These are phyloP conservation scores for Actenoides hombroni DNA, from an alignment of 2,113 vertebrate species.

Conservation along the genomic window DNA sequence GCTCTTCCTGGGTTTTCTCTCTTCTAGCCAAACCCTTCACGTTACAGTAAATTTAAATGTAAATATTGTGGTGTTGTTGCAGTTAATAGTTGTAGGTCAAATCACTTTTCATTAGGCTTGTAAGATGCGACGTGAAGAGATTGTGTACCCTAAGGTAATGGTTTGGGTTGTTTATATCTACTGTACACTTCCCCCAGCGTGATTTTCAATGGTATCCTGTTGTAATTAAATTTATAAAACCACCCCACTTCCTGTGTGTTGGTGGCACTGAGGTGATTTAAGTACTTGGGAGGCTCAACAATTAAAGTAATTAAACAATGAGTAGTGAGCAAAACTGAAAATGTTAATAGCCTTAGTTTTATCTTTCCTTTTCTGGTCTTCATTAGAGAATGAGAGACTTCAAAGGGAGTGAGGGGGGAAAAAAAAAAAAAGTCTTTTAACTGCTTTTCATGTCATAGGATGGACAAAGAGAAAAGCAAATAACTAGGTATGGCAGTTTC, in stretches of 20 bases:
- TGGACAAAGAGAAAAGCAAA: conserved; percentile 19
- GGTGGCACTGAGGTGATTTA: conserved; percentile 60
- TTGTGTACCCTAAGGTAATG: conserved; percentile 55
- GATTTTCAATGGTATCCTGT: conserved; percentile 58
- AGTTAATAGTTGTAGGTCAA: conserved; percentile 58
- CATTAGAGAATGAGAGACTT: conserved; percentile 51
- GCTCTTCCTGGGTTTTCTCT: conserved; percentile 15
- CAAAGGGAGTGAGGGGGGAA: neutral
- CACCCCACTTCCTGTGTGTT: conserved; percentile 62
- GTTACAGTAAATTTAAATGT: conserved; percentile 49
- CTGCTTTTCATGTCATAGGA: conserved; percentile 37
- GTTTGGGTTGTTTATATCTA: conserved; percentile 59
- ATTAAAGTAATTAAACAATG: conserved; percentile 54
- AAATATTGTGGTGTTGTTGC: conserved; percentile 46
- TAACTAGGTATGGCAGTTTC: conserved; percentile 20
- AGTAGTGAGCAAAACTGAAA: conserved; percentile 46
- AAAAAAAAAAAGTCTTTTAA: conserved; percentile 4
- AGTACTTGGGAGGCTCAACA: conserved; percentile 32
- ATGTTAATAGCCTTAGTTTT: conserved; percentile 55
- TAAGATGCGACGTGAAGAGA: conserved; percentile 38
- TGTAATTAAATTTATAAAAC: conserved; percentile 44
- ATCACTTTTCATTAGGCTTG: conserved; percentile 59
- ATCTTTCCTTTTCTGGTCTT: conserved; percentile 54
- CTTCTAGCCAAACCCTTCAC: neutral
- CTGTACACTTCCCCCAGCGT: conserved; percentile 34